Evolutionary conservation across 2,888 invertebrate species (phyloP), one percentile per base, ranked within the genome.

Genomic region (Drosophila meridionalis): DNA sequence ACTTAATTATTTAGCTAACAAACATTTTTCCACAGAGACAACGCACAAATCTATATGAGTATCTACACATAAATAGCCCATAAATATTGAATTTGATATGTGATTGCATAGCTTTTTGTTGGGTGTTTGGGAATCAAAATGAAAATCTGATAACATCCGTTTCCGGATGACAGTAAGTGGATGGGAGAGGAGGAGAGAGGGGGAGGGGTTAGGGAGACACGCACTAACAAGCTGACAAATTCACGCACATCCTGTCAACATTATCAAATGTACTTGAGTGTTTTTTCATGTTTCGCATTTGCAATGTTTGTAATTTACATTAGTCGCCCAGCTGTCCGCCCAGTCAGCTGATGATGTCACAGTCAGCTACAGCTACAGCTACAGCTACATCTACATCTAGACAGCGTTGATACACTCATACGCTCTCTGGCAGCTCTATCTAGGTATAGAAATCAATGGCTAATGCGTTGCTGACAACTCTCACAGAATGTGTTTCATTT

Each of bases 231-330:
- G 34, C 62, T 63, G 80, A 73, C 73, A 80, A 65, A 81, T 69
- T 70, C 40, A 76, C 77, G 66, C 73, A 80, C 69, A 76, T 78
- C 69, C 77, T 73, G 78, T 67, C 56, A 63, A 61, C 78, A 67
- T 64, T 65, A 62, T 69, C 66, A 77, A 77, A 57, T 55, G 61
- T 42, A 69, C 64, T 81, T 73, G 72, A 85, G 87, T 87, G 87
- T 84, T 75, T 87, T 85, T 76, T 72, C 84, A 61, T 89, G 84
- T 85, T 74, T 65, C 50, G 47, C 69, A 63, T 79, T 78, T 67
- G 72, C 65, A 82, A 65, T 76, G 69, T 57, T 55, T 73, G 73
- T 81, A 73, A 71, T 68, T 76, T 69, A 64, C 69, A 76, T 69
- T 69, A 55, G 52, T 45, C n/a, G 34, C 62, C 69, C 78, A 74